Conservation (phyloP, 2,797 vertebrate genomes). For the Bovichtus diacanthus region DNA sequence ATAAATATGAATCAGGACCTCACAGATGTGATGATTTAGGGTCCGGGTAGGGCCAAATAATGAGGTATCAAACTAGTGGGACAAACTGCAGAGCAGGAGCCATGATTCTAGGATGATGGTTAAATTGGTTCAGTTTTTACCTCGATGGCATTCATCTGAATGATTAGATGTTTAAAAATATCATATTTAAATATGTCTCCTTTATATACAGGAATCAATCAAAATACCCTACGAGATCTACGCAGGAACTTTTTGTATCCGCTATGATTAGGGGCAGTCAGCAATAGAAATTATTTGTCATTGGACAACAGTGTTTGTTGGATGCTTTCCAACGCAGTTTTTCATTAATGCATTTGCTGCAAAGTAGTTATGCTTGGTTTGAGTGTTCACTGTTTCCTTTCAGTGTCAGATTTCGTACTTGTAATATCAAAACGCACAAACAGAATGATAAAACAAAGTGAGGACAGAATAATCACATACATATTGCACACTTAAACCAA, state of each 20-base stretch:
- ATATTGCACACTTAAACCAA: not conserved
- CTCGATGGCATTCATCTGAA: not conserved
- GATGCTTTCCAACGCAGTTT: not conserved
- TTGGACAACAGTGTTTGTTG: not conserved
- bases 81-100: not conserved
- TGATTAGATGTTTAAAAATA: too few relatives aligned
- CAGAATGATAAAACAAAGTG: too few relatives aligned
- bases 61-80: not conserved
- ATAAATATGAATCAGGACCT: not conserved
- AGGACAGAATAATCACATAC: not conserved
- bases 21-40: not conserved
- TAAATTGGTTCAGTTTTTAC: not conserved
- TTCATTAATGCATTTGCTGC: not conserved
- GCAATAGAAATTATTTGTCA: too few relatives aligned
- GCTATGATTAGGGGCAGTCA: not conserved
- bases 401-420: not conserved
- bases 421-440: conserved; percentile 2
- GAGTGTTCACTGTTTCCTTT: not conserved
- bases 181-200: too few relatives aligned
- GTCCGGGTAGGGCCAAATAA: conserved; percentile 1
- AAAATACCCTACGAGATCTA: not conserved
- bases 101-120: not conserved
- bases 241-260: not conserved
- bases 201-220: not conserved
- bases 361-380: not conserved